These are phyloP conservation scores for Chiloscyllium plagiosum DNA, from an alignment of 2,113 vertebrate genomes.

Conservation along the genomic window DNA sequence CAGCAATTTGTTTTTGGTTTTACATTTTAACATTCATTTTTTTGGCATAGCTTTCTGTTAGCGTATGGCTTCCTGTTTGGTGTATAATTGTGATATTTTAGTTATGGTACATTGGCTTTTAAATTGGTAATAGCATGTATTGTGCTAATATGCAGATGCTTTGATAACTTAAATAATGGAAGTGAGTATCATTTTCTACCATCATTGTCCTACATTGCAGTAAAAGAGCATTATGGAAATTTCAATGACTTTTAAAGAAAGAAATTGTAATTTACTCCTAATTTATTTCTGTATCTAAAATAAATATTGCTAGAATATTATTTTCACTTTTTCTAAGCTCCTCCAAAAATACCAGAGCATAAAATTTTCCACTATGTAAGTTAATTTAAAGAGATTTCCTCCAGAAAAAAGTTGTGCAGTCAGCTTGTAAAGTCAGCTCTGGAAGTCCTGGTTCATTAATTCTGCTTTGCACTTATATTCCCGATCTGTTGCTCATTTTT, in stretches of 20 bases:
- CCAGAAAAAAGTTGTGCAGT: not conserved
- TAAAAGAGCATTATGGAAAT: not conserved
- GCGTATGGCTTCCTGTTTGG: not conserved
- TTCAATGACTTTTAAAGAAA: conserved; percentile 13
- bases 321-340: not conserved
- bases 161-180: not conserved
- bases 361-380: not conserved
- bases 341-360: not conserved
- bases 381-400: not conserved
- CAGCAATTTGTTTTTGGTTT: not conserved
- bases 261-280: not conserved
- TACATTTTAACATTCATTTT: not conserved
- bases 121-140: conserved; percentile 17
- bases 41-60: too few species aligned
- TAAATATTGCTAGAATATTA: not conserved
- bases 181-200: not conserved
- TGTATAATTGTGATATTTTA: not conserved
- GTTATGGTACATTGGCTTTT: not conserved
- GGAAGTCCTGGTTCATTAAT: not conserved
- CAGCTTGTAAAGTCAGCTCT: not conserved
- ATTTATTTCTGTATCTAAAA: not conserved
- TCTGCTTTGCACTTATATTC: not conserved
- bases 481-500: not conserved
- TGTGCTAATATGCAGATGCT: not conserved
- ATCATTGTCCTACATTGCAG: not conserved